Evolutionary conservation across 1,140 invertebrate genomes (phyloP).

Genomic region (Neotoxoptera formosana): DNA sequence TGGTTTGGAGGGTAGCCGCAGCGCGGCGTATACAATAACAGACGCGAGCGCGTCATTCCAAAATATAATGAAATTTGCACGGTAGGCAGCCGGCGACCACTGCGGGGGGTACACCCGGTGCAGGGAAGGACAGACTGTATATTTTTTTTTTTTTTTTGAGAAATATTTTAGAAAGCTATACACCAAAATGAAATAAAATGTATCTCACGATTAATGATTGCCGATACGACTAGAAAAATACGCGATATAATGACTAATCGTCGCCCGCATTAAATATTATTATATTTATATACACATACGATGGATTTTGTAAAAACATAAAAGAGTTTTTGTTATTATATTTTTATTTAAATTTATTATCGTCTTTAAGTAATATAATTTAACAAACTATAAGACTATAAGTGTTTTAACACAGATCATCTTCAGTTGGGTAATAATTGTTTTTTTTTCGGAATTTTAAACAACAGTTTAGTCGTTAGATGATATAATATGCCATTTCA

Average conservation of each 20-base stretch:
- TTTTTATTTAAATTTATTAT: neutral
- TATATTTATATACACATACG: too few species aligned
- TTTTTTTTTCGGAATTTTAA: neutral
- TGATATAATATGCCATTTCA: neutral
- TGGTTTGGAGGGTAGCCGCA: neutral
- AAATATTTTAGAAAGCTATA: neutral
- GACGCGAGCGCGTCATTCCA: neutral
- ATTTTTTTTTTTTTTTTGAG: neutral
- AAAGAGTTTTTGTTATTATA: neutral
- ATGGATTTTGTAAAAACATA: neutral
- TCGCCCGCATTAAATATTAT: neutral
- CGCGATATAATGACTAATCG: neutral
- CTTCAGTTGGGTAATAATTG: too few species aligned
- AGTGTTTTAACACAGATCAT: neutral
- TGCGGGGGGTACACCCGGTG: too few species aligned
- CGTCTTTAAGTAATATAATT: neutral
- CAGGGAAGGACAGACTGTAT: too few species aligned
- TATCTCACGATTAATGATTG: neutral
- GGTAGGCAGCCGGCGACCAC: neutral
- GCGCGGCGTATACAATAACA: neutral
- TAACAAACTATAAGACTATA: too few species aligned
- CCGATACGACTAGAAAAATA: neutral
- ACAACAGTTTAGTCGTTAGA: neutral
- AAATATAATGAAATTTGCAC: slow-evolving; percentile 2
- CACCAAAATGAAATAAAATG: neutral